Percentiles rank a stretch among this genome's conserved stretches.
These are phyloP conservation scores for Oscheius sp. DNA, from an alignment of 1,140 invertebrate species.

Conservation along the genomic window DNA sequence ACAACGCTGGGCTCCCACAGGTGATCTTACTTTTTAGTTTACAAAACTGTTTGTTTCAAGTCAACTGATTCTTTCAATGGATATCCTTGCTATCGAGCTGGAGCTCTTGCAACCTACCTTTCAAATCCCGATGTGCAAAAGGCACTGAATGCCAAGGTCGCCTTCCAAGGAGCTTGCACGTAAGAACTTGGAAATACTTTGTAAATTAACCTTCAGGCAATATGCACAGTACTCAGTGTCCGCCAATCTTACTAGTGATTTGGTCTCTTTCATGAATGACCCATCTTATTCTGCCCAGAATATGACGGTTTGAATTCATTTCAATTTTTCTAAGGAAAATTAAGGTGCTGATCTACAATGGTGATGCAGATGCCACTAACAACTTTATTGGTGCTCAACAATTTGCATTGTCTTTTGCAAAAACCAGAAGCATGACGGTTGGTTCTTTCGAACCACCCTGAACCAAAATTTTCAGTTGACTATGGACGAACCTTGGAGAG, in stretches of 20 bases:
- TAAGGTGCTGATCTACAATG: conserved; percentile 36
- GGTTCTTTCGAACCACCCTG: background rate
- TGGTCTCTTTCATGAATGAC: conserved; percentile 6
- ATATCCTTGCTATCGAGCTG: conserved; percentile 16
- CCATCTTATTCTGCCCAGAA: conserved; percentile 9
- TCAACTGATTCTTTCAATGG: conserved; percentile 33
- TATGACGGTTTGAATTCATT: background rate
- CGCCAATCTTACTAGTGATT: background rate
- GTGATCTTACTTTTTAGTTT: background rate
- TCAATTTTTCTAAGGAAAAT: no score
- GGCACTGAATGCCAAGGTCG: conserved; percentile 13
- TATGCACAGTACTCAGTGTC: no score
- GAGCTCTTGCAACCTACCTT: conserved; percentile 13
- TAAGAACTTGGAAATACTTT: no score
- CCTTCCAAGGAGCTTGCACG: background rate
- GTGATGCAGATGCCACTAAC: conserved; percentile 23
- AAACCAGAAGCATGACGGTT: background rate
- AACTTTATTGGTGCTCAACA: conserved; percentile 23
- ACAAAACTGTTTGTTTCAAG: background rate
- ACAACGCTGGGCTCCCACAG: background rate
- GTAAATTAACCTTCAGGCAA: no score
- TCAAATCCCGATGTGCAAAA: conserved; percentile 10
- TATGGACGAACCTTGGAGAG: conserved; percentile 18
- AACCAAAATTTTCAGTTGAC: background rate
- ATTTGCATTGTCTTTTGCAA: conserved; percentile 15